phyloP scores from a whole-genome alignment of 2,113 vertebrate species.

The Triplophysa rosa region DNA sequence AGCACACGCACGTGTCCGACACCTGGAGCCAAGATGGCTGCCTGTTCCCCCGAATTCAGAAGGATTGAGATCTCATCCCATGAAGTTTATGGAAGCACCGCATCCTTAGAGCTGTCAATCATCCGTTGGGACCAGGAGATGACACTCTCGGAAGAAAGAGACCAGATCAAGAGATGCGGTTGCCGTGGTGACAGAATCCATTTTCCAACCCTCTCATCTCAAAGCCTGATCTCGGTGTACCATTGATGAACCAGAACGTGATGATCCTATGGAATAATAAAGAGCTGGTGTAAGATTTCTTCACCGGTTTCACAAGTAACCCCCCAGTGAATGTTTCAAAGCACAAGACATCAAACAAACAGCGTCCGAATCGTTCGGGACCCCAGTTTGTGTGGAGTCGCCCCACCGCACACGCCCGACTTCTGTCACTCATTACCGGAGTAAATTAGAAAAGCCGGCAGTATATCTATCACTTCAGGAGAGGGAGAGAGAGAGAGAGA shows the following conservation, averaged over 20 bases:
- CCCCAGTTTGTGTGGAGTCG: not conserved
- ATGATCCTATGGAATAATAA: not conserved
- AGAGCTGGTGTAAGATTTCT: not conserved
- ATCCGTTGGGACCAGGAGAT: not conserved
- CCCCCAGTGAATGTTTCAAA: not conserved
- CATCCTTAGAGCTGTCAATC: conserved; percentile 28
- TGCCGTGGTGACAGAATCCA: not conserved
- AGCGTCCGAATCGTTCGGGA: not conserved
- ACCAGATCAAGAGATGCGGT: conserved; percentile 13
- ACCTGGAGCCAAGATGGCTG: conserved; percentile 66
- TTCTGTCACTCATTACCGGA: conserved; percentile 6
- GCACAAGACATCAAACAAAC: not conserved
- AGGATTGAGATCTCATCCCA: not conserved
- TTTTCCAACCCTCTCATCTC: not conserved
- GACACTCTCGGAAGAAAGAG: not conserved
- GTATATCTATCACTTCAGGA: not conserved
- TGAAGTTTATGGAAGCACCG: not conserved
- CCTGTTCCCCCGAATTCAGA: not conserved
- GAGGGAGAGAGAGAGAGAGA: not conserved
- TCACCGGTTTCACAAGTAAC: not conserved
- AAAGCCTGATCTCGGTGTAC: not conserved
- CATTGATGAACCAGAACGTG: not conserved
- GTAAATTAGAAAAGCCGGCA: conserved; percentile 8
- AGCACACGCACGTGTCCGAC: conserved; percentile 66
- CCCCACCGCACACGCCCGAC: not conserved